A percentile compares a stretch with the other conserved stretches of the same genome.
Conservation (phyloP, 2,888 invertebrate genomes). For the Leucophora obtusa region DNA sequence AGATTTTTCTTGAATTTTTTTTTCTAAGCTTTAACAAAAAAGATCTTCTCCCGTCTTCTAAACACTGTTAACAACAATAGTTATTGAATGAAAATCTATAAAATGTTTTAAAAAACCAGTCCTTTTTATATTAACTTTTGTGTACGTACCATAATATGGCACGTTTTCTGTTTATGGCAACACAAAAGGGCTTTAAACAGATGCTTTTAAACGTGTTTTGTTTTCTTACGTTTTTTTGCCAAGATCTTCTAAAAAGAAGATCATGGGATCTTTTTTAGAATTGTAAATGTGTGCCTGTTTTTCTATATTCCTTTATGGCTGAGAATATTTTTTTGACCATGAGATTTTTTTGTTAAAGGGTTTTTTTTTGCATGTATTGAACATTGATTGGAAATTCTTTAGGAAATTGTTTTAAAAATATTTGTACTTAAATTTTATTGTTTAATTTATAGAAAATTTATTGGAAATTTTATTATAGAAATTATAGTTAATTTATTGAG, state of each 20-base stretch:
- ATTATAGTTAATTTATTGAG: conserved; percentile 4
- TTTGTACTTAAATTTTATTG: conserved; percentile 10
- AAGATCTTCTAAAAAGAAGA: conserved; percentile 29
- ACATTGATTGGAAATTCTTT: conserved; percentile 33
- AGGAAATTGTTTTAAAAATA: conserved; percentile 5
- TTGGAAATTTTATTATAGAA: neutral
- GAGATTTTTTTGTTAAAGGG: conserved; percentile 19
- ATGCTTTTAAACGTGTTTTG: conserved; percentile 60
- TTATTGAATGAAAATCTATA: conserved; percentile 64
- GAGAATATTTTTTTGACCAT: conserved; percentile 39
- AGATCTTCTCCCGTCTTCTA: neutral
- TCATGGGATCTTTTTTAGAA: conserved; percentile 57
- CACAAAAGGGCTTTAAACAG: conserved; percentile 59
- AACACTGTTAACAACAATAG: conserved; percentile 12
- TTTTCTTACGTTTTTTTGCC: conserved; percentile 23
- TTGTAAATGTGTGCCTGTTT: conserved; percentile 11
- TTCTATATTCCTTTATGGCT: conserved; percentile 25
- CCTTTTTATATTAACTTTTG: conserved; percentile 45
- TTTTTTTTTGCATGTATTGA: neutral
- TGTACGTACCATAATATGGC: conserved; percentile 26
- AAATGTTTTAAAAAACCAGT: conserved; percentile 58
- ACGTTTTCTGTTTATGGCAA: conserved; percentile 61
- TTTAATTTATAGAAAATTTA: conserved; percentile 23
- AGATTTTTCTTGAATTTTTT: conserved; percentile 6
- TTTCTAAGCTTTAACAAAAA: conserved; percentile 37